Base-by-base conservation (phyloP, 2,113 vertebrate species). In the Cercocebus atys region DNA sequence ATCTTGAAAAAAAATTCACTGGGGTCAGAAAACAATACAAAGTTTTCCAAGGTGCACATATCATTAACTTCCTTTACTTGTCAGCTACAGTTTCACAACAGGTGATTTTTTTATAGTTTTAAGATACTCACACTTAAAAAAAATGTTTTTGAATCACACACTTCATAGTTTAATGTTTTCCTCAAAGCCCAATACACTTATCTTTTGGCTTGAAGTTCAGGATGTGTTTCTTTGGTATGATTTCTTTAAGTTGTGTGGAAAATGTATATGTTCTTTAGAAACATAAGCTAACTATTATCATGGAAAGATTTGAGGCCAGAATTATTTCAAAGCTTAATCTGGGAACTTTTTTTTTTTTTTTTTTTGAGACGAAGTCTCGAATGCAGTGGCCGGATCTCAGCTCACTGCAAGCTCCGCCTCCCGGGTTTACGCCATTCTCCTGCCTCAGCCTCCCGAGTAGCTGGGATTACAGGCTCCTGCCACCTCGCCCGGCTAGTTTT, bases 151-250 rank as follows among this genome's bases (percentile, higher is more conserved):
- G 66, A 86, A 68, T 38, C 45, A 59, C 35, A 61, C 6, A 88
- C 23, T 90, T 95, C n/a, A 30, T 93, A 92, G 95, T 92, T 93
- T 6, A 91, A 43, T 86, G 43, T 64, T 79, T 93, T 72, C 66
- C 9, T 93, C 59, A 93, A 94, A 85, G 59, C n/a, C 47, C 32
- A 38, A 76, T 75, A 25, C 14, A 55, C 1, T 83, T 93, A 81
- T 20, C 4, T 52, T 43, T 32, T 43, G 10, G 2, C 11, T 83
- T 79, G 61, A 96, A 97, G 89, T 88, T 73, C 75, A 80, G 30
- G 23, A 45, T 84, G 1, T 64, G 38, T 52, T n/a, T 90, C 66
- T 20, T 83, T 85, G 4, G 52, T 90, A 80, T 59, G 5, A 87
- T 88, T 90, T 88, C 27, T 90, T 72, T 23, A 16, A 83, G 17